Conservation (phyloP, 2,888 invertebrate species). For the Phortica magna region DNA sequence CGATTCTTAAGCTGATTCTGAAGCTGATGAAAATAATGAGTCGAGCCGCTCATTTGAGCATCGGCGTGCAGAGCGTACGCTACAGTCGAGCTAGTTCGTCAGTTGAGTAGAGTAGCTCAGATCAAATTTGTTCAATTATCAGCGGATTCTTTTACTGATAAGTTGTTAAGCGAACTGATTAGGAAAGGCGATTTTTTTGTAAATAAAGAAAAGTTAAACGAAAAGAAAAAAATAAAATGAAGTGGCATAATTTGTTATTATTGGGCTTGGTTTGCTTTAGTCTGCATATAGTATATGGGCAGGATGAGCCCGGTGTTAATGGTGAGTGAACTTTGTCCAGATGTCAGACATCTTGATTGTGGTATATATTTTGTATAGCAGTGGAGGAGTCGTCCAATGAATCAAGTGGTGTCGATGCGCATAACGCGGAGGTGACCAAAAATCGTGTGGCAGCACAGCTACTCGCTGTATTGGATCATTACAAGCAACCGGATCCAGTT, state of each 20-base stretch:
- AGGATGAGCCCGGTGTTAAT: constrained; percentile 50
- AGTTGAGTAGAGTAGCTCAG: constrained; percentile 26
- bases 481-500: constrained; percentile 88
- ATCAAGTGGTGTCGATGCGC: constrained; percentile 59
- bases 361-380: background rate
- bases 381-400: constrained; percentile 37
- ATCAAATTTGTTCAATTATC: constrained; percentile 37
- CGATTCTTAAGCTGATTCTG: constrained; percentile 20
- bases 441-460: constrained; percentile 86
- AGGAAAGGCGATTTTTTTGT: constrained; percentile 27
- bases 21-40: background rate
- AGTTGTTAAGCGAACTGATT: constrained; percentile 41
- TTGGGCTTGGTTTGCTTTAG: constrained; percentile 43
- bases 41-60: constrained; percentile 30
- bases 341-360: constrained; percentile 27
- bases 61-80: constrained; percentile 5
- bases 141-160: constrained; percentile 42
- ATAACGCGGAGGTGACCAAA: constrained; percentile 79
- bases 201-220: constrained; percentile 48
- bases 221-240: constrained; percentile 51
- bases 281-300: constrained; percentile 31
- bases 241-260: constrained; percentile 38
- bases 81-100: constrained; percentile 33
- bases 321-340: constrained; percentile 46
- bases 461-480: constrained; percentile 85